These are phyloP conservation scores for Phataginus tricuspis DNA, from an alignment of 2,797 vertebrate genomes.

Conservation along the genomic window DNA sequence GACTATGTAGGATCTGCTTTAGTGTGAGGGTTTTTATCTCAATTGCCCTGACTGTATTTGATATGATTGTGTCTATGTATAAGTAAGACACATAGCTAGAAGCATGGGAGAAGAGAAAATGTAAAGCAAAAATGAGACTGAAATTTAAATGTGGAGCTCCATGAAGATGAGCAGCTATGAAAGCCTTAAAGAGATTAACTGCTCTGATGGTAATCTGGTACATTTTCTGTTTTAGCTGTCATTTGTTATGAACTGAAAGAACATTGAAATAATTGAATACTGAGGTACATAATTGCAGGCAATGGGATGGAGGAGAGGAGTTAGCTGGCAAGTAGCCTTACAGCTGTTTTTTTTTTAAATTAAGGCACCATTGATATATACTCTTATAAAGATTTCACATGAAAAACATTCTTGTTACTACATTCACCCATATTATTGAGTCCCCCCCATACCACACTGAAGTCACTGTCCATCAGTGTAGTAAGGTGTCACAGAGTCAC, in stretches of 20 bases:
- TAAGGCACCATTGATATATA: too few species aligned
- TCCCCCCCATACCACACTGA: too few species aligned
- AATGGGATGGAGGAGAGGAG: not conserved
- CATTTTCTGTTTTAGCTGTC: conserved; percentile 36
- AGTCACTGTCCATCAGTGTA: too few species aligned
- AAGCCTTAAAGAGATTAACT: conserved; percentile 53
- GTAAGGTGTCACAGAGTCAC: too few species aligned
- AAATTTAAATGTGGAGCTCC: not conserved
- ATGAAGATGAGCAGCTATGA: not conserved
- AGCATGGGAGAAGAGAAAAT: conserved; percentile 42
- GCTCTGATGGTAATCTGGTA: not conserved
- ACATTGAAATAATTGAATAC: conserved; percentile 52
- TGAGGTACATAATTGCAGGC: conserved; percentile 43
- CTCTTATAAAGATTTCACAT: too few species aligned
- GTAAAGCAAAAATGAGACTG: conserved; percentile 46
- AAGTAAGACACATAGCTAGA: conserved; percentile 28
- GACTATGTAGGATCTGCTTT: conserved; percentile 20
- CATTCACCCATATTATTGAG: too few species aligned
- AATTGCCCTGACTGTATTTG: conserved; percentile 37
- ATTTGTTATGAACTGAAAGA: conserved; percentile 37
- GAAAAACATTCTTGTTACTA: too few species aligned
- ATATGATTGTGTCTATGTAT: conserved; percentile 11
- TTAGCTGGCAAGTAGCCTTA: conserved; percentile 41
- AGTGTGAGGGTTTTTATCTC: conserved; percentile 36
- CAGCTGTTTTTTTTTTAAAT: not conserved